Evolutionary conservation across 2,113 vertebrate genomes (phyloP).

Genomic region (Diglossa brunneiventris): DNA sequence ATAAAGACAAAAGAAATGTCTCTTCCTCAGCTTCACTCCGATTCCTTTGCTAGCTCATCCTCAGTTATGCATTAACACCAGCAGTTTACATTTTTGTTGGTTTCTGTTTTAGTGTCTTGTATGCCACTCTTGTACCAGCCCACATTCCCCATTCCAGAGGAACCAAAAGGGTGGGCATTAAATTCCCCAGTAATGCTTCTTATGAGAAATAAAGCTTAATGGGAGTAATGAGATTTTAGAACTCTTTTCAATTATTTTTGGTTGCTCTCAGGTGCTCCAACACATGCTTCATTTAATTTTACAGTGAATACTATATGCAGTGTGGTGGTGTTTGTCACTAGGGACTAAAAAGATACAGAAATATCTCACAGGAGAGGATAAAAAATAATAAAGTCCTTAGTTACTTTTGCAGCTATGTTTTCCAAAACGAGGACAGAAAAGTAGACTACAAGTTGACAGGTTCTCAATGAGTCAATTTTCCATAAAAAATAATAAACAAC

Average conservation of each 20-base stretch:
- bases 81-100: background rate
- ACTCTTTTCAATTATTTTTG: slow-evolving; percentile 71
- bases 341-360: slow-evolving; percentile 33
- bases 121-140: background rate
- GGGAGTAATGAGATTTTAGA: slow-evolving; percentile 47
- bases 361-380: slow-evolving; percentile 40
- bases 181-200: slow-evolving; percentile 20
- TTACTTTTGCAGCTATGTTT: background rate
- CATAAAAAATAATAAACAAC: background rate
- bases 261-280: slow-evolving; percentile 76
- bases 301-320: slow-evolving; percentile 54
- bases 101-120: background rate
- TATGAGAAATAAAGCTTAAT: slow-evolving; percentile 62
- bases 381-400: slow-evolving; percentile 36
- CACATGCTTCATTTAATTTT: slow-evolving; percentile 73
- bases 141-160: background rate
- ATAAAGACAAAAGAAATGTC: background rate
- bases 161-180: background rate
- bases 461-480: background rate
- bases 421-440: background rate
- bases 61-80: background rate
- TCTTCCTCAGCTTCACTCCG: background rate
- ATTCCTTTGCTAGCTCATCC: background rate
- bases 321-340: slow-evolving; percentile 11
- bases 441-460: background rate